These are phyloP conservation scores for Chymomyza costata DNA, from an alignment of 1,140 invertebrate species.

Conservation along the genomic window DNA sequence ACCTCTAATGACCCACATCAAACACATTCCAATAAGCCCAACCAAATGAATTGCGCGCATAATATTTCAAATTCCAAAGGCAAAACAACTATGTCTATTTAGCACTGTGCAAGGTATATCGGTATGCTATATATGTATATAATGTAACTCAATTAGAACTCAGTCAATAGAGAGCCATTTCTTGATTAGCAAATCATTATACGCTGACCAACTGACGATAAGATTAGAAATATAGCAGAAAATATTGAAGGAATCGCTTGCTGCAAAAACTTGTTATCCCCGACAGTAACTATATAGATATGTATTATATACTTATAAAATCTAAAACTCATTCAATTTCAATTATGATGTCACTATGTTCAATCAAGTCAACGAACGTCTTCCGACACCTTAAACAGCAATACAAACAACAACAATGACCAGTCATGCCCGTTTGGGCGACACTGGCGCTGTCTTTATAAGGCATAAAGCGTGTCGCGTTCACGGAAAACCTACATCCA, in stretches of 20 bases:
- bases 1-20: slow-evolving; percentile 60
- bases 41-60: slow-evolving; percentile 16
- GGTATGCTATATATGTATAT: slow-evolving; percentile 32
- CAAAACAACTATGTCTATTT: too few relatives aligned
- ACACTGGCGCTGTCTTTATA: slow-evolving; percentile 43
- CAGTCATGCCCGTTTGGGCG: slow-evolving; percentile 34
- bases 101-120: slow-evolving; percentile 38
- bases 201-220: too few relatives aligned
- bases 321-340: slow-evolving; percentile 30
- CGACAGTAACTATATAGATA: too few relatives aligned
- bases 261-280: too few relatives aligned
- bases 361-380: slow-evolving; percentile 59
- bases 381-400: slow-evolving; percentile 53
- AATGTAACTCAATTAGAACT: slow-evolving; percentile 32
- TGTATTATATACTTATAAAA: too few relatives aligned
- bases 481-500: slow-evolving; percentile 35
- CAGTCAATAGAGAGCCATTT: slow-evolving; percentile 23
- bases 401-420: slow-evolving; percentile 11
- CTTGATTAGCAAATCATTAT: slow-evolving; percentile 28
- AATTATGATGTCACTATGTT: slow-evolving; percentile 63
- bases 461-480: slow-evolving; percentile 46
- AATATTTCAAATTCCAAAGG: too few relatives aligned
- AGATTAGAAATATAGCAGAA: too few relatives aligned
- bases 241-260: too few relatives aligned
- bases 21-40: slow-evolving; percentile 4